Evolutionary conservation across 2,888 invertebrate genomes (phyloP), one percentile per base, ranked within the genome.

Genomic region (Netelia virgata): DNA sequence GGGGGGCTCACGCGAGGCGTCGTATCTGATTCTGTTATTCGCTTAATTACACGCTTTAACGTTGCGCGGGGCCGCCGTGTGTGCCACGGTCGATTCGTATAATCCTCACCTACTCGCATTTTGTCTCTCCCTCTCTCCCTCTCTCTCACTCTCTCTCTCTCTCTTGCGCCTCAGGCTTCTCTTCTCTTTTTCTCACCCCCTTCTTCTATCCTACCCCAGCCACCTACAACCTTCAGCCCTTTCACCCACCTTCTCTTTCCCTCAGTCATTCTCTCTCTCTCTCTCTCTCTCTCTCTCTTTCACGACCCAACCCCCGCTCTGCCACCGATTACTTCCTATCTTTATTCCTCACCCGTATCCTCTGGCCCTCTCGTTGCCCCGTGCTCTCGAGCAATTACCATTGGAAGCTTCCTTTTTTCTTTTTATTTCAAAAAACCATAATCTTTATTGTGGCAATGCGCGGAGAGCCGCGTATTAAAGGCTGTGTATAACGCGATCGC

Each of bases 1-100:
- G 88, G 90, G 72, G 89, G 89, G 89, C 86, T 87, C 91, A 91
- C 89, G 90, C 90, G 88, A 91, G 88, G 90, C 89, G 89, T 91
- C 91, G 88, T 91, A 91, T 92, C 92, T 92, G 92, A 92, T 92
- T 92, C 91, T 91, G 92, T 92, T 92, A 92, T 90, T 90, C 92
- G 92, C 91, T 92, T 92, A 92, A 92, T 92, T 92, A 92, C 92
- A 91, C 91, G 91, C 90, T 89, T 91, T 90, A 91, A 89, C 91
- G 90, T 89, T 87, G 85, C 88, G 86, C 89, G 86, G 87, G 86
- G 88, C 89, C 87, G 88, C 89, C 89, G 90, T 84, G 90, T 84
- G 85, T 47, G 85, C 88, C 88, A 89, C 90, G 88, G 88, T 90
- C 90, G 90, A 89, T 89, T 91, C 90, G 90, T 90, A 89, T 90